phyloP scores from a whole-genome alignment of 1,140 invertebrate species.

The Drosophila rhopaloa region DNA sequence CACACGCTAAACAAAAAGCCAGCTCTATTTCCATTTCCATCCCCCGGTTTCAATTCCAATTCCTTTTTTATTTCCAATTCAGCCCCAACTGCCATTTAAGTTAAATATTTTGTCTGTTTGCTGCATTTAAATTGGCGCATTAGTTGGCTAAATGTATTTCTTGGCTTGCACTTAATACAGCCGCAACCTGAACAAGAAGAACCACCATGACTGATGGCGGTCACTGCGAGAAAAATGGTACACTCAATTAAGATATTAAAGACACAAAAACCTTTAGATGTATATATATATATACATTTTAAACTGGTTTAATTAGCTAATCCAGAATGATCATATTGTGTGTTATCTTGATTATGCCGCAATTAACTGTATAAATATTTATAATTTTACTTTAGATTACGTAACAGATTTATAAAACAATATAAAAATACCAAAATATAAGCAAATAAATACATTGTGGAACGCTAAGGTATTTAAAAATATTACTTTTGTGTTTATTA shows the following conservation, averaged over 20 bases:
- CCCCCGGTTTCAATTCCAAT: slow-evolving; percentile 17
- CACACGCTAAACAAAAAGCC: slow-evolving; percentile 47
- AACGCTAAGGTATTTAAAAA: no score
- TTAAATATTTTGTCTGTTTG: slow-evolving; percentile 79
- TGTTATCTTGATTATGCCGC: slow-evolving; percentile 32
- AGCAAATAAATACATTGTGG: no score
- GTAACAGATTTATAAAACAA: no score
- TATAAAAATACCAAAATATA: no score
- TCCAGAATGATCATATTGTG: slow-evolving; percentile 19
- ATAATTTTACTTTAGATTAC: neutral
- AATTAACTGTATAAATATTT: slow-evolving; percentile 47
- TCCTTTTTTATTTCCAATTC: slow-evolving; percentile 65
- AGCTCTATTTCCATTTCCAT: slow-evolving; percentile 28
- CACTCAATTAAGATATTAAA: no score
- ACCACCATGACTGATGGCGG: slow-evolving; percentile 59
- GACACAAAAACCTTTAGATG: no score
- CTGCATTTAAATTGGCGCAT: slow-evolving; percentile 78
- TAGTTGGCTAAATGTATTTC: slow-evolving; percentile 76
- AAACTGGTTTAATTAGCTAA: slow-evolving; percentile 23
- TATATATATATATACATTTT: neutral
- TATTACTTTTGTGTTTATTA: no score
- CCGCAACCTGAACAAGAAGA: slow-evolving; percentile 53
- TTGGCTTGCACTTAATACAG: slow-evolving; percentile 44
- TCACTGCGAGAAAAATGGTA: slow-evolving; percentile 30
- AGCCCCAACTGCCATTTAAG: slow-evolving; percentile 70